phyloP scores from a whole-genome alignment of 2,113 vertebrate genomes.

The Apistogramma diplotaenia region DNA sequence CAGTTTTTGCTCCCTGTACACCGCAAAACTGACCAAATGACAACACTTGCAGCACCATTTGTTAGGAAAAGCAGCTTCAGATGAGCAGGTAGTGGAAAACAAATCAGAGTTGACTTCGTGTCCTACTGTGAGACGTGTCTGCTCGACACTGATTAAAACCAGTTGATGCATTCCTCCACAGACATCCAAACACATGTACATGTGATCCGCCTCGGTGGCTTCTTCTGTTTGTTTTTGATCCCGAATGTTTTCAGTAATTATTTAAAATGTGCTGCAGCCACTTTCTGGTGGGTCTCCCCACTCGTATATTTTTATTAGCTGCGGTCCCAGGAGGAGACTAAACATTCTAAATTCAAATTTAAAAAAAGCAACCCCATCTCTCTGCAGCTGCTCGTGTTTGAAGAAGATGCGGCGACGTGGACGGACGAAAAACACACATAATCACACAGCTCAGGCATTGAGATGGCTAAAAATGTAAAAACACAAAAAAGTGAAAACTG shows the following conservation, averaged over 20 bases:
- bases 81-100: background rate
- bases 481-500: background rate
- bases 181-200: background rate
- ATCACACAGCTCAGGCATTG: background rate
- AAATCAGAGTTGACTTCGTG: background rate
- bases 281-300: slow-evolving; percentile 19
- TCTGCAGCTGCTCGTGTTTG: background rate
- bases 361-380: background rate
- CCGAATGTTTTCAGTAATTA: slow-evolving; percentile 21
- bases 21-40: background rate
- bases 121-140: background rate
- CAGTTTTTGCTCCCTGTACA: background rate
- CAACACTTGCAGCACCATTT: background rate
- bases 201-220: background rate
- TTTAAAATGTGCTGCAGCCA: slow-evolving; percentile 5
- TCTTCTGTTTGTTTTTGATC: slow-evolving; percentile 42
- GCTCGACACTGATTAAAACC: background rate
- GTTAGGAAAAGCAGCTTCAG: background rate
- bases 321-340: slow-evolving; percentile 27
- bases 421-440: background rate
- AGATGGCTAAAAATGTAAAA: background rate
- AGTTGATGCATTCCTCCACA: background rate
- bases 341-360: slow-evolving; percentile 44
- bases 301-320: slow-evolving; percentile 55
- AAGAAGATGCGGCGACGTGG: background rate